phyloP scores from a whole-genome alignment of 2,113 vertebrate genomes.

The Zosterops borbonicus region DNA sequence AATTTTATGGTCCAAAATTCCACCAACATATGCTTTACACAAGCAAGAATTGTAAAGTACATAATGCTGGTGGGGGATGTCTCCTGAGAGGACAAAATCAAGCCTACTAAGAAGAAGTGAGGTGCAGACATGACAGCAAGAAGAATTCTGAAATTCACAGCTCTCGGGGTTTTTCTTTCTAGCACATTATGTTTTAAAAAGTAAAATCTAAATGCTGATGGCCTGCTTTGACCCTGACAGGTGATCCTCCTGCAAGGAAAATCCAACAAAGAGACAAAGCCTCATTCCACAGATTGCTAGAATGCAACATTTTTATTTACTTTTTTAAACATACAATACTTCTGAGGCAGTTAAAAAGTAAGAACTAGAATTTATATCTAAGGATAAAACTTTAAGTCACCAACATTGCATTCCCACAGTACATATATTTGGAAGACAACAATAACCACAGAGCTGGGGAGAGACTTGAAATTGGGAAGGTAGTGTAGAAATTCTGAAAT shows the following conservation, averaged over 20 bases:
- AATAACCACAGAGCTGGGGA: not conserved
- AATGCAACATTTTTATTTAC: not conserved
- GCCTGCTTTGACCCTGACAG: not conserved
- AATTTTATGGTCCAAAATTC: not conserved
- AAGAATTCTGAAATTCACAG: not conserved
- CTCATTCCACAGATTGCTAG: not conserved
- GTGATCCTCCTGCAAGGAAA: not conserved
- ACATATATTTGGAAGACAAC: not conserved
- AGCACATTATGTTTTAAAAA: not conserved
- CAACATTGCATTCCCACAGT: not conserved
- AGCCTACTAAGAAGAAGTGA: not conserved
- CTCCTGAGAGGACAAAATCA: not conserved
- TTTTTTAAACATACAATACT: not conserved
- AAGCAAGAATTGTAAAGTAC: not conserved
- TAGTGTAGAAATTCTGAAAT: not conserved
- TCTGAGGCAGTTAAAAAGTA: not conserved
- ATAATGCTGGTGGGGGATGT: not conserved
- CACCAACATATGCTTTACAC: not conserved
- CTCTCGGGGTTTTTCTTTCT: not conserved
- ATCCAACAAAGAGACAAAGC: not conserved
- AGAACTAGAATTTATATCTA: not conserved
- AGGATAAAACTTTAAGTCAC: not conserved
- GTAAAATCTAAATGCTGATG: not conserved
- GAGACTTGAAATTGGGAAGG: not conserved
- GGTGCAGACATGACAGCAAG: not conserved